Base-by-base conservation (phyloP, 2,888 invertebrate genomes). In the Rhagium mordax region DNA sequence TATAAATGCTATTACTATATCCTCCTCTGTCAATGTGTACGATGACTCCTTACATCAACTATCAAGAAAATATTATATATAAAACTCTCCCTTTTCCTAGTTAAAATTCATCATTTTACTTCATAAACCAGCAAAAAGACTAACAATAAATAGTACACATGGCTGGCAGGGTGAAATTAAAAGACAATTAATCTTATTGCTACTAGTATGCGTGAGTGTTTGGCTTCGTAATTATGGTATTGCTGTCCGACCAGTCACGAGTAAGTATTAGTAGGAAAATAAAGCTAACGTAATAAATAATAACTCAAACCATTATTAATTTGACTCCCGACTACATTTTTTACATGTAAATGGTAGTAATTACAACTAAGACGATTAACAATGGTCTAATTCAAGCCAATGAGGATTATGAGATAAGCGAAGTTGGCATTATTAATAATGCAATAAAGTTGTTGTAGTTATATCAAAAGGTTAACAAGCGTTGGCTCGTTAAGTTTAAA, bases 111-210 rank as follows among this genome's bases (percentile, higher is more conserved):
- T 24, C 24, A 24, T 24, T 24, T 24, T 24, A 24, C 24, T 4
- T 4, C 24, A 24, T 18, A 18, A 51, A 51, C 18, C 20, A 51
- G 59, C 1, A 10, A 53, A 47, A 61, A 74, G 67, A 72, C 64
- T 74, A 71, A 70, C 74, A 62, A 47, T 62, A 60, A 75, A 71
- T 70, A 70, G 33, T 71, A 72, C 70, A 76, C 73, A 74, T 74
- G 74, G 74, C 73, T 75, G 76, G 74, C 66, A 73, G 62, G 68
- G 74, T 72, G 72, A 79, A 83, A 78, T 83, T 82, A 83, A 81
- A 81, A 82, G 78, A 78, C 81, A 80, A 82, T 83, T 81, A 82
- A 82, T 83, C 82, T 83, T 70, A 64, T 78, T 70, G 75, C 68
- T 78, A 71, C 66, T 74, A 74, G 71, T 72, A 78, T 81, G 83